These are phyloP conservation scores for Aegotheles bennettii DNA, from an alignment of 2,113 vertebrate species.

Conservation along the genomic window DNA sequence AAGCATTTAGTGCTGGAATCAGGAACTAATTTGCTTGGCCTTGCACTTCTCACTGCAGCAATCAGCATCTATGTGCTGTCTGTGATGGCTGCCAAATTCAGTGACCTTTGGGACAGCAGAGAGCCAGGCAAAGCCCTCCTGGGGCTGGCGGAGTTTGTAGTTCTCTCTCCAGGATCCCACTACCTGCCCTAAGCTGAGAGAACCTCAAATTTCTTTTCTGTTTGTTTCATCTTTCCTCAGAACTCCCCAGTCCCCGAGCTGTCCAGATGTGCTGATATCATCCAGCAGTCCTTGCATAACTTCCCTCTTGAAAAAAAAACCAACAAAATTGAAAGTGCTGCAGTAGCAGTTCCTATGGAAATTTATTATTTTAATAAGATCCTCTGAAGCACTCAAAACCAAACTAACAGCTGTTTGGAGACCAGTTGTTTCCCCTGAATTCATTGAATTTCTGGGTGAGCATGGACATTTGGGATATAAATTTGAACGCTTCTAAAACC, in stretches of 20 bases:
- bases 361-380: conserved; percentile 64
- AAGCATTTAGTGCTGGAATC: not conserved
- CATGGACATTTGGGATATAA: not conserved
- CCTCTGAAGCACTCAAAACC: conserved; percentile 9
- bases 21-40: not conserved
- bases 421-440: conserved; percentile 5
- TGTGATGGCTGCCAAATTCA: not conserved
- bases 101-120: not conserved
- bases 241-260: not conserved
- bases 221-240: not conserved
- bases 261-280: conserved; percentile 45
- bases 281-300: conserved; percentile 10
- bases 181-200: not conserved
- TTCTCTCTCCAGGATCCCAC: not conserved
- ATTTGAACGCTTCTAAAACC: not conserved
- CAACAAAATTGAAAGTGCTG: not conserved
- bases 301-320: not conserved
- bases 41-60: not conserved
- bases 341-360: conserved; percentile 42
- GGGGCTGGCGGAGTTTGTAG: not conserved
- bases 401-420: conserved; percentile 56
- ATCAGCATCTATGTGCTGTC: not conserved
- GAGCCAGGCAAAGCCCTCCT: not conserved
- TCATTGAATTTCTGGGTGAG: conserved; percentile 43
- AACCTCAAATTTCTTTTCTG: not conserved